A percentile compares a stretch with the other conserved stretches of the same genome.
Conservation (phyloP, 2,888 invertebrate genomes). For the Apotomis turbidana region DNA sequence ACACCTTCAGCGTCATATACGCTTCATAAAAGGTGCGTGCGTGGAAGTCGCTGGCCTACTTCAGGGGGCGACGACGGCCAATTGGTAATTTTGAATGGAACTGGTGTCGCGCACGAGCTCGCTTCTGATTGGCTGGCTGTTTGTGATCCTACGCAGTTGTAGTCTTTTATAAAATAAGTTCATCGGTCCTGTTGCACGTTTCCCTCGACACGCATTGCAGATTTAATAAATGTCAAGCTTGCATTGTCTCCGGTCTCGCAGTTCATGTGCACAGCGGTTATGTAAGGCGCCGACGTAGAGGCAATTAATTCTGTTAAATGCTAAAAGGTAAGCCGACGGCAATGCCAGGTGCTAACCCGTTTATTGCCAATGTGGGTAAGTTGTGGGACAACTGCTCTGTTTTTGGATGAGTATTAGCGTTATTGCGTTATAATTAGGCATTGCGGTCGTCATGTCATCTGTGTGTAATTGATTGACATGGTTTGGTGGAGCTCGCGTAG, state of each 20-base stretch:
- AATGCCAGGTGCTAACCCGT: slow-evolving; percentile 35
- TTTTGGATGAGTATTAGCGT: slow-evolving; percentile 35
- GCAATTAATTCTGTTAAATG: slow-evolving; percentile 42
- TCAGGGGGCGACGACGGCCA: slow-evolving; percentile 65
- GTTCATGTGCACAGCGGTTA: slow-evolving; percentile 28
- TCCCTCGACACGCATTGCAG: slow-evolving; percentile 51
- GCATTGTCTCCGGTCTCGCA: slow-evolving; percentile 55
- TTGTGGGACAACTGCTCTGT: slow-evolving; percentile 31
- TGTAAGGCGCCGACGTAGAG: slow-evolving; percentile 34
- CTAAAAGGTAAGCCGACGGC: slow-evolving; percentile 37
- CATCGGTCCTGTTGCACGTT: slow-evolving; percentile 4
- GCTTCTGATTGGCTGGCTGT: slow-evolving; percentile 14
- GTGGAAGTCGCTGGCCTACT: slow-evolving; percentile 62
- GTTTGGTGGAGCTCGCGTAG: slow-evolving; percentile 68
- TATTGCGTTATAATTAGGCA: slow-evolving; percentile 50
- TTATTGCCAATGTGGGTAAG: slow-evolving; percentile 35
- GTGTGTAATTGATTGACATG: slow-evolving; percentile 77
- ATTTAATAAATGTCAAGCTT: slow-evolving; percentile 68
- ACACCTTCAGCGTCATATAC: slow-evolving; percentile 7
- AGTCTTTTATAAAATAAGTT: slow-evolving; percentile 20
- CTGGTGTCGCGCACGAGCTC: slow-evolving; percentile 50
- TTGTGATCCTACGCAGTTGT: slow-evolving; percentile 18
- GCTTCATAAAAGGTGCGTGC: slow-evolving; percentile 52
- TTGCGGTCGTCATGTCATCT: slow-evolving; percentile 58
- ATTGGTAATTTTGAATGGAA: slow-evolving; percentile 71